A percentile compares a stretch with the other conserved stretches of the same genome.
phyloP scores from a whole-genome alignment of 2,797 vertebrate genomes.

The Phalanger gymnotis region DNA sequence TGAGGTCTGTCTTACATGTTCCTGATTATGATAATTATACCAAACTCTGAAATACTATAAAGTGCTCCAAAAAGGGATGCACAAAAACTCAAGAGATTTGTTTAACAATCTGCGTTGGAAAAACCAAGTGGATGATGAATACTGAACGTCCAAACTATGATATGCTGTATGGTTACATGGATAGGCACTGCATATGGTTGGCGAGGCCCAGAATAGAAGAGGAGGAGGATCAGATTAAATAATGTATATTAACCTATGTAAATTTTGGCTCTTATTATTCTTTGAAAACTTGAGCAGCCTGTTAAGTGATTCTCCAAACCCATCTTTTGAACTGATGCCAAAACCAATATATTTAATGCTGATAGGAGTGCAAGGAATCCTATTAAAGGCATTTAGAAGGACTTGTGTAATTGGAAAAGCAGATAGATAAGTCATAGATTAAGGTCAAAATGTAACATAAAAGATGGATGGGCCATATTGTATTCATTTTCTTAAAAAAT shows the following conservation, averaged over 20 bases:
- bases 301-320: not conserved
- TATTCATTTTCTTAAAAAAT: not conserved
- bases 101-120: not conserved
- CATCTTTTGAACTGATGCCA: not conserved
- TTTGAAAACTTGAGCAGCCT: not conserved
- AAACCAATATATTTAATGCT: not conserved
- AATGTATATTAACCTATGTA: not conserved
- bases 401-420: not conserved
- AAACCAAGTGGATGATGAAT: not conserved
- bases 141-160: not conserved
- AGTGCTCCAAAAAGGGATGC: not conserved
- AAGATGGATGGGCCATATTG: not conserved
- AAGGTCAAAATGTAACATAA: not conserved
- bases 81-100: not conserved
- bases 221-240: not conserved
- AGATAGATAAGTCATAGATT: not conserved
- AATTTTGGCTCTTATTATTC: not conserved
- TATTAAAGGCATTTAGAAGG: not conserved
- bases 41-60: not conserved
- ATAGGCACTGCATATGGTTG: not conserved
- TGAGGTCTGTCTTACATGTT: not conserved
- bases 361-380: not conserved
- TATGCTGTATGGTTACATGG: not conserved
- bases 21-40: not conserved
- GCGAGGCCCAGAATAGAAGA: not conserved